Conservation (phyloP, 64 coral and sea anemone species). For the Montipora sp. region DNA sequence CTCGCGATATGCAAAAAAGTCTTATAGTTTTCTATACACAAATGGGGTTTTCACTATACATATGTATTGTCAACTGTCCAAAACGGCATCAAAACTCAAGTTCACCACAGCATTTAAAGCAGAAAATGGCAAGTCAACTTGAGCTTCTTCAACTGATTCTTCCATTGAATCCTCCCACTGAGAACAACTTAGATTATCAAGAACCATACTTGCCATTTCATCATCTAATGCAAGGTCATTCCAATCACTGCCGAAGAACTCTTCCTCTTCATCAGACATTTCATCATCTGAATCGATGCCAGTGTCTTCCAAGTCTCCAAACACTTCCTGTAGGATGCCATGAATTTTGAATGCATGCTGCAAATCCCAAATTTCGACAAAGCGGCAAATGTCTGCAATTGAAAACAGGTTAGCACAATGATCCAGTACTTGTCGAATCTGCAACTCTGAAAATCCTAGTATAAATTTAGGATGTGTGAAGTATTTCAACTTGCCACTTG, state of each 20-base stretch:
- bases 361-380: constrained; percentile 59
- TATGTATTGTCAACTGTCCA: neutral
- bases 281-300: neutral
- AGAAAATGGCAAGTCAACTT: neutral
- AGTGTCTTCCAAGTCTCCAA: constrained; percentile 34
- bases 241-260: neutral
- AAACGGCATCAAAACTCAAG: constrained; percentile 17
- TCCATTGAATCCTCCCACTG: neutral
- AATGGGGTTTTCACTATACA: too few relatives aligned
- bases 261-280: neutral
- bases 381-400: constrained; percentile 35
- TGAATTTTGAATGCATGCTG: constrained; percentile 52
- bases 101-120: constrained; percentile 13
- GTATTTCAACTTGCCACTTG: neutral
- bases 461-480: neutral
- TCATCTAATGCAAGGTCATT: neutral
- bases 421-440: constrained; percentile 27
- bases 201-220: neutral
- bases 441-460: constrained; percentile 17
- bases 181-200: neutral
- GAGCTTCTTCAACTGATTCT: neutral
- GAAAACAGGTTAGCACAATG: constrained; percentile 46
- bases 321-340: constrained; percentile 22
- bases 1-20: too few relatives aligned
- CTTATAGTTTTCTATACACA: too few relatives aligned